Evolutionary conservation across 2,113 vertebrate species (phyloP), one percentile per base, ranked within the genome.

Genomic region (Nibea coibor): DNA sequence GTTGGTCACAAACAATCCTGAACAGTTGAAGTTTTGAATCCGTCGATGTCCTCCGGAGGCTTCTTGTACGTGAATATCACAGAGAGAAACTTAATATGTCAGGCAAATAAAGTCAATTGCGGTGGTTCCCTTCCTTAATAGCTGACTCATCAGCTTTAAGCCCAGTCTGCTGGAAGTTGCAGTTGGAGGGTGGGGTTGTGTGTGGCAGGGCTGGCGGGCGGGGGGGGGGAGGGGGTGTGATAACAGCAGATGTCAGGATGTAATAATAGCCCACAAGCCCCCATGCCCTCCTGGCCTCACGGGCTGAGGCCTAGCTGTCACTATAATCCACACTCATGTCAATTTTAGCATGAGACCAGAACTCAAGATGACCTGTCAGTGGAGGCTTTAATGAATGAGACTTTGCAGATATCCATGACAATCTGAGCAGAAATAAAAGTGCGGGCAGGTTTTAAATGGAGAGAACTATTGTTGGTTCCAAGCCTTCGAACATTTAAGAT

Each of bases 131-230:
- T 66, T 78, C 43, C 10, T 78, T 62, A 71, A 61, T 76, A 87
- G 91, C 90, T 93, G 92, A 94, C 78, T 93, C 90, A 93, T 92
- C 91, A 91, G 70, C 75, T 88, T 68, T 79, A 17, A 78, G 48
- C 19, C 66, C 56, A 3, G 53, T 71, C 62, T 64, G 42, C 54
- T 78, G 75, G 75, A 80, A 63, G 81, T 48, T 72, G 72, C 22
- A 2, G 48, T 53, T 80, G 71, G 56, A 65, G 63, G 71, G 35
- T 39, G 35, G 35, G 35, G 35, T 39, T 39, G 7, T 39, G 35
- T 39, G 35, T 39, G 35, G 7, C 7, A 39, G 35, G 35, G 35
- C 35, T 7, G 31, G 31, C 6, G 35, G 35, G 7, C 24, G 24
- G 24, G 35, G 5, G 31, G 6, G 1, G 7, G 35, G 35, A 8